Evolutionary conservation across 2,888 invertebrate species (phyloP).

Genomic region (Drosophila mimica): DNA sequence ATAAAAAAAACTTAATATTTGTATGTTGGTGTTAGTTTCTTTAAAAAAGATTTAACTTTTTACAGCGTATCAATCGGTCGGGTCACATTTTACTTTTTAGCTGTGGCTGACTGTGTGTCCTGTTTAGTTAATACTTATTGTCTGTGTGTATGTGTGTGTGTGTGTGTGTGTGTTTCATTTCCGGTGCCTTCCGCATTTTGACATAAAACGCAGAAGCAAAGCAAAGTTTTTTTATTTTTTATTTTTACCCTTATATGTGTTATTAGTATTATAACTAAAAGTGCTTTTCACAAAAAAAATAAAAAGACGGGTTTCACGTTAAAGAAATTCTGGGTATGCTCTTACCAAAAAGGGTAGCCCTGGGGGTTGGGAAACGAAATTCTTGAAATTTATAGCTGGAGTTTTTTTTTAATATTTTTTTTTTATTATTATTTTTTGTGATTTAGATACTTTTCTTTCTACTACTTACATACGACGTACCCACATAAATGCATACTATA

Average conservation of each 20-base stretch:
- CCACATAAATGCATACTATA: neutral
- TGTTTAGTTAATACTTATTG: conserved; percentile 10
- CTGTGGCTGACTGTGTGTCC: conserved; percentile 21
- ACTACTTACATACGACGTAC: neutral
- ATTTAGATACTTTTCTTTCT: neutral
- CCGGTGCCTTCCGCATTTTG: conserved; percentile 19
- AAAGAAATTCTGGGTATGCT: conserved; percentile 19
- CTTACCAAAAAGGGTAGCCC: conserved; percentile 34
- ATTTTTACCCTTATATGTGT: conserved; percentile 19
- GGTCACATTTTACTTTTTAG: conserved; percentile 3
- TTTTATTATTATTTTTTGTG: neutral
- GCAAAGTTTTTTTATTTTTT: conserved; percentile 11
- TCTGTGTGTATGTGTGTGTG: conserved; percentile 14
- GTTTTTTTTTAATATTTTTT: neutral
- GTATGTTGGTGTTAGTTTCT: neutral
- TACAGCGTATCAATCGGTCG: neutral
- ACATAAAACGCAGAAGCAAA: conserved; percentile 27
- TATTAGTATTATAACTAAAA: conserved; percentile 45
- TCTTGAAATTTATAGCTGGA: conserved; percentile 56
- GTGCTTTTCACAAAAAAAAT: conserved; percentile 18
- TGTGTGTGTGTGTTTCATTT: conserved; percentile 27
- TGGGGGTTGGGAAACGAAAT: conserved; percentile 27
- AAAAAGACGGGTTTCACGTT: conserved; percentile 6
- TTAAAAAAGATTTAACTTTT: neutral
- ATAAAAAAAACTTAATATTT: neutral